phyloP scores from a whole-genome alignment of 2,113 vertebrate species.

The Oryctolagus cuniculus region DNA sequence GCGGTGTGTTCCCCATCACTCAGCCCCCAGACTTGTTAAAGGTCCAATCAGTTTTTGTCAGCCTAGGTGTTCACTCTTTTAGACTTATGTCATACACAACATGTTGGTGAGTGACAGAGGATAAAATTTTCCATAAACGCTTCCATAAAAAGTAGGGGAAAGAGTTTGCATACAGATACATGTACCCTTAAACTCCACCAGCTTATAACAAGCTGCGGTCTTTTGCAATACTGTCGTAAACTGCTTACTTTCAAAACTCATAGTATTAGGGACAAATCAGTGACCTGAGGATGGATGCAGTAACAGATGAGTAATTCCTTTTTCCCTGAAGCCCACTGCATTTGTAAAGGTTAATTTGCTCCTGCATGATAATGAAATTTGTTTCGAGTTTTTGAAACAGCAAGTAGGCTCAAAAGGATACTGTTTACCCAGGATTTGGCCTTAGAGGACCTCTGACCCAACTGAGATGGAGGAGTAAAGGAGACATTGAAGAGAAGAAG shows the following conservation, averaged over 20 bases:
- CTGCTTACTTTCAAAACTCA: conserved; percentile 55
- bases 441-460: neutral
- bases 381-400: conserved; percentile 4
- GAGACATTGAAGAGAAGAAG: neutral
- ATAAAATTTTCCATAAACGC: conserved; percentile 25
- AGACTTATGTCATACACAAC: neutral
- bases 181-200: neutral
- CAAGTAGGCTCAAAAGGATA: neutral
- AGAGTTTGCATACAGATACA: neutral
- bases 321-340: conserved; percentile 16
- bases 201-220: neutral
- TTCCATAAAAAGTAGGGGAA: neutral
- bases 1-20: neutral
- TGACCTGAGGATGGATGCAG: neutral
- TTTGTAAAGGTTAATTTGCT: conserved; percentile 53
- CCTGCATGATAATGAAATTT: neutral
- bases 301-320: conserved; percentile 50
- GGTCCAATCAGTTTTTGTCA: conserved; percentile 47
- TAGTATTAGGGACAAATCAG: neutral
- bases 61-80: conserved; percentile 19
- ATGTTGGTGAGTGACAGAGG: neutral
- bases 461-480: neutral
- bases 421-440: neutral
- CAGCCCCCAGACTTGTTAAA: conserved; percentile 32
- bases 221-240: conserved; percentile 22